Evolutionary conservation across 37 sponge, comb jelly and placozoan genomes (phyloP), one percentile per base, ranked within the genome.

Genomic region (Bolinopsis microptera): DNA sequence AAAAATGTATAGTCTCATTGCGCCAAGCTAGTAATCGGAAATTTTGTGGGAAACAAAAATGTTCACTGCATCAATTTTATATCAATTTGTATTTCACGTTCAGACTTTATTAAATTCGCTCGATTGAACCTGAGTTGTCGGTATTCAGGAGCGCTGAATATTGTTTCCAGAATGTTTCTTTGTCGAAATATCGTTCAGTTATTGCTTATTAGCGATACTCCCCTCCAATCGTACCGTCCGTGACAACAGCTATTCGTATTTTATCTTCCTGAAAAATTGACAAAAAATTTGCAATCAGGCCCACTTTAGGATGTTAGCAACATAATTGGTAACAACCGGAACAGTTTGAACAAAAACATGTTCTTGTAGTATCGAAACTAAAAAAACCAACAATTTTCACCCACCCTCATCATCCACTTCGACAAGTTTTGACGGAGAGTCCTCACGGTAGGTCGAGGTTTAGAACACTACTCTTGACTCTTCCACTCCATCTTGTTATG

Each of bases 91-190:
- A n/a, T n/a, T n/a, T n/a, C n/a, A n/a, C n/a, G n/a, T n/a, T n/a
- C n/a, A n/a, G n/a, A n/a, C n/a, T 48, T 48, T 5, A 40, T n/a
- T n/a, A n/a, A n/a, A n/a, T n/a, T n/a, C n/a, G n/a, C n/a, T n/a
- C n/a, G n/a, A n/a, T n/a, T n/a, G n/a, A 40, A 93, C 93, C 93
- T 68, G 93, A 93, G 41, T 93, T 93, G 67, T 93, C 93, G n/a
- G 74, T 93, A 38, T 93, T 72, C 39, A 93, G 38, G 16, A 93
- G 24, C 25, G n/a, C 93, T 74, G 76, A 93, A 93, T 18, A 93
- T 38, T 1, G 93, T 93, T 26, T 93, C 93, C 0, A 93, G 76
- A 5, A 36, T 38, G 25, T 93, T 93, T 39, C 76, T 68, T 26
- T 93, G 93, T 23, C 76, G 37, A 35, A 69, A 93, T 1, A 93